phyloP scores from a whole-genome alignment of 2,797 vertebrate genomes.

The Crenuchus spilurus region DNA sequence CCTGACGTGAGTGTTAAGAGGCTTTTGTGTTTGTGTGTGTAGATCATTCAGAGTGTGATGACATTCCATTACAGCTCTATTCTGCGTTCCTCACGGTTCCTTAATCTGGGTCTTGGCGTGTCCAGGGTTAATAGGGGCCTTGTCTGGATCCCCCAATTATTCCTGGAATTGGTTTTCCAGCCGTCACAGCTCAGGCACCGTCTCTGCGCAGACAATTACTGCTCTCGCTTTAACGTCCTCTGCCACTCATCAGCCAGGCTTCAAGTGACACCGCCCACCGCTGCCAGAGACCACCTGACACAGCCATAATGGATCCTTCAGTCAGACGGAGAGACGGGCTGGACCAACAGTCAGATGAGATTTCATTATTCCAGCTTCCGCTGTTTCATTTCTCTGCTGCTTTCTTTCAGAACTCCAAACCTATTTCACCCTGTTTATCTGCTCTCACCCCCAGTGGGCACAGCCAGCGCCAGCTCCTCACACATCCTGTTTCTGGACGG shows the following conservation, averaged over 20 bases:
- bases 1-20: neutral
- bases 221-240: neutral
- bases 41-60: neutral
- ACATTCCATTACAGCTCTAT: neutral
- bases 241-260: neutral
- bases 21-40: neutral
- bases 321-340: neutral
- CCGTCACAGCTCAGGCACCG: neutral
- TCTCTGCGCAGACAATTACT: neutral
- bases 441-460: too few relatives aligned
- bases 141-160: neutral
- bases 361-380: neutral
- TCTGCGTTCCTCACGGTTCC: neutral
- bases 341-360: neutral
- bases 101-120: neutral
- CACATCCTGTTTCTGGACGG: neutral
- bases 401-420: neutral
- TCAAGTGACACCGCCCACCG: neutral
- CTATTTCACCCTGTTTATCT: neutral
- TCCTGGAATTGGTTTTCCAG: slow-evolving; percentile 3
- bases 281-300: neutral
- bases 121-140: neutral
- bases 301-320: neutral
- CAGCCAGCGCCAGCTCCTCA: neutral
- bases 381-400: neutral